A percentile compares a stretch with the other conserved stretches of the same genome.
phyloP scores from a whole-genome alignment of 2,113 vertebrate species.

The Proterorhinus semilunaris region DNA sequence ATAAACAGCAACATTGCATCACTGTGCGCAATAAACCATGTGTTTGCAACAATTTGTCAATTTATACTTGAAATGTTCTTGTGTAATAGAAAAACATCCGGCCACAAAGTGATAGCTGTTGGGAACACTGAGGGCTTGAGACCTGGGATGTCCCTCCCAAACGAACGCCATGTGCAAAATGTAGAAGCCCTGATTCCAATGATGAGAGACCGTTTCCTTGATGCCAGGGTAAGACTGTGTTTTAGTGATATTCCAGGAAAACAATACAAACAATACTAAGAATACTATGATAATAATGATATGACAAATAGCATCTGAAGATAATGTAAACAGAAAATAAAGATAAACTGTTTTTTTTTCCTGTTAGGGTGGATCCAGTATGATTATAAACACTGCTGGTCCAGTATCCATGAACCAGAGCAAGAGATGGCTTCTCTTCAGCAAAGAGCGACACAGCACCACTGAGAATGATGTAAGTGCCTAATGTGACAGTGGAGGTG shows the following conservation, averaged over 20 bases:
- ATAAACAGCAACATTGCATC: conserved; percentile 1
- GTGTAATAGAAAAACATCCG: conserved; percentile 81
- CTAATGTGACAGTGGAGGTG: too few species aligned
- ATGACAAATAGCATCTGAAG: too few species aligned
- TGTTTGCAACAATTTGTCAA: too few species aligned
- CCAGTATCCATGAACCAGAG: conserved; percentile 72
- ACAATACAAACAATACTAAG: too few species aligned
- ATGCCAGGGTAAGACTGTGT: conserved; percentile 82
- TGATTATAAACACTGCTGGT: conserved; percentile 81
- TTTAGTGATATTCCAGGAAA: neutral
- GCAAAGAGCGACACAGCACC: conserved; percentile 63
- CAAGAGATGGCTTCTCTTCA: conserved; percentile 77
- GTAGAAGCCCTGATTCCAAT: conserved; percentile 80
- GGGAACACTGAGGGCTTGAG: conserved; percentile 66
- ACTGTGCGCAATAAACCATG: neutral
- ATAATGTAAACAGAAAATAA: too few species aligned
- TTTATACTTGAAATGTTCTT: neutral
- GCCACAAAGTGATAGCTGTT: conserved; percentile 79
- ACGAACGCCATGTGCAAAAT: conserved; percentile 71
- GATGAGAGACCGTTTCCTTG: conserved; percentile 77
- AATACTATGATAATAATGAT: too few species aligned
- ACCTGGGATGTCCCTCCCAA: conserved; percentile 58
- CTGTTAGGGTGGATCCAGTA: conserved; percentile 81
- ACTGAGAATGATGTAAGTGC: conserved; percentile 80
- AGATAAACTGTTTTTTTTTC: too few species aligned